Conservation (phyloP, 2,888 invertebrate species). For the Therioaphis trifolii region DNA sequence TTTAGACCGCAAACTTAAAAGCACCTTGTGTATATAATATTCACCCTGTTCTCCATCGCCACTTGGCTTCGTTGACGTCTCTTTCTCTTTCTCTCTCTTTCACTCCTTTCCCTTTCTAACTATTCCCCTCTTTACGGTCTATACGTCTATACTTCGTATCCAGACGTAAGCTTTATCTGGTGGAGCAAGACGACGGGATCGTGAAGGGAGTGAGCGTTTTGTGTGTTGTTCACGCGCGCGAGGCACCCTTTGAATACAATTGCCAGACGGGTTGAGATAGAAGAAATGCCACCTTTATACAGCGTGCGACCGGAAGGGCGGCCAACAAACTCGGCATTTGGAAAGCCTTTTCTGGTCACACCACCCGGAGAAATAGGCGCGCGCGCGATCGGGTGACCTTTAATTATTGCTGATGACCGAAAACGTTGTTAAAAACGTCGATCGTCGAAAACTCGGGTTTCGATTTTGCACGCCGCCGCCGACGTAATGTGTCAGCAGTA, state of each 20-base stretch:
- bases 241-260: slow-evolving; percentile 25
- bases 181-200: neutral
- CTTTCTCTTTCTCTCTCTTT: too few species aligned
- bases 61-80: too few species aligned
- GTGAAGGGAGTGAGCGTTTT: neutral
- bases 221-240: slow-evolving; percentile 25
- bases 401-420: too few species aligned
- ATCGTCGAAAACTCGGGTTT: too few species aligned
- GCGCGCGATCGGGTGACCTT: too few species aligned
- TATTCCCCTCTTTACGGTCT: too few species aligned
- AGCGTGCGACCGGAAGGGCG: neutral
- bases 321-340: slow-evolving; percentile 16
- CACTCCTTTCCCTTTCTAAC: too few species aligned
- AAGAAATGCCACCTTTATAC: slow-evolving; percentile 28
- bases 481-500: too few species aligned
- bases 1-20: slow-evolving; percentile 29
- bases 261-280: neutral
- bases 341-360: neutral
- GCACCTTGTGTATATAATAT: slow-evolving; percentile 28
- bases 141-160: too few species aligned
- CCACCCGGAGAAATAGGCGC: too few species aligned
- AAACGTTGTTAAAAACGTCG: too few species aligned
- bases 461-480: too few species aligned
- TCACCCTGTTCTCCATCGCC: neutral
- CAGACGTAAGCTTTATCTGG: neutral